These are phyloP conservation scores for Pristionchus arcanus DNA, from an alignment of 2,888 invertebrate species.

Conservation along the genomic window DNA sequence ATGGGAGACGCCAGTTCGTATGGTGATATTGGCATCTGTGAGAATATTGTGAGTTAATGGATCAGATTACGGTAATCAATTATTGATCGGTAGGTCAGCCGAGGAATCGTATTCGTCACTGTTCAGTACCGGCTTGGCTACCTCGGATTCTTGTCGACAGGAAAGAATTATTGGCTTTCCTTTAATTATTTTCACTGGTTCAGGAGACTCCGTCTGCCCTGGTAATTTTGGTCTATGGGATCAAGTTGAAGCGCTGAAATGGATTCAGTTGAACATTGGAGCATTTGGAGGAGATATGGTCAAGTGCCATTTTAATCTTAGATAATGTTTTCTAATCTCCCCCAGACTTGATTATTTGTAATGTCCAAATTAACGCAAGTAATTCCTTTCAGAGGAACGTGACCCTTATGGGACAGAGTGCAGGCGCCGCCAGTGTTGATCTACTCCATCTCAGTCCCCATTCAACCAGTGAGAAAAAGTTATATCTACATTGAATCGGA, in stretches of 20 bases:
- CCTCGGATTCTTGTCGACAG: slow-evolving; percentile 67
- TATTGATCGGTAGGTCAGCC: slow-evolving; percentile 50
- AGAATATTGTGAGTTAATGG: neutral
- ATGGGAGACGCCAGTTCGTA: slow-evolving; percentile 11
- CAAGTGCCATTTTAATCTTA: neutral
- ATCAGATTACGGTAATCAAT: neutral
- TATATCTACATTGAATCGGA: too few species aligned
- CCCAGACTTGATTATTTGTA: neutral
- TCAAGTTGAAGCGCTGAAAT: slow-evolving; percentile 66
- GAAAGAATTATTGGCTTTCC: neutral
- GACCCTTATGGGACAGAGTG: slow-evolving; percentile 66
- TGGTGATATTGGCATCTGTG: slow-evolving; percentile 39
- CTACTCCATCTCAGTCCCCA: slow-evolving; percentile 64
- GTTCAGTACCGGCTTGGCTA: slow-evolving; percentile 56
- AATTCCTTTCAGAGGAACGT: slow-evolving; percentile 57
- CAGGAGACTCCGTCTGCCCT: slow-evolving; percentile 61
- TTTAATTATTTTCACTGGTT: neutral
- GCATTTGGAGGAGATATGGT: slow-evolving; percentile 52
- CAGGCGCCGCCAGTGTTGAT: slow-evolving; percentile 65
- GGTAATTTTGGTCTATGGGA: slow-evolving; percentile 68
- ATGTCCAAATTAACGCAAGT: neutral
- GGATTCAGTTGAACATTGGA: slow-evolving; percentile 57
- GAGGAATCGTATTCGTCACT: neutral
- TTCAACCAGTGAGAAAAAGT: slow-evolving; percentile 58
- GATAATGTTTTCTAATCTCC: neutral